Conservation (phyloP, 2,888 invertebrate genomes). For the Trichogramma evanescens region DNA sequence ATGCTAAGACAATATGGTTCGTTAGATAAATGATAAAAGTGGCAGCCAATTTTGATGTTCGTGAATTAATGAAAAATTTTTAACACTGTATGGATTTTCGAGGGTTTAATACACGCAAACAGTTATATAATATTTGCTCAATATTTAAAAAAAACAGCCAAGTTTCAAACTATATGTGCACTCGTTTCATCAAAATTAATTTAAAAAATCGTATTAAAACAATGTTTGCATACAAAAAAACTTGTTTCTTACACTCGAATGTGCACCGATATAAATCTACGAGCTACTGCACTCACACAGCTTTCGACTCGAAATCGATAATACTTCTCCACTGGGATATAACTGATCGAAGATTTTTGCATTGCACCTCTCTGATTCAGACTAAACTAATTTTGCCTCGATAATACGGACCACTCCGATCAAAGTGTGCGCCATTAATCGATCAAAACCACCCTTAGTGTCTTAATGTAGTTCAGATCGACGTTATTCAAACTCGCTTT, state of each 20-base stretch:
- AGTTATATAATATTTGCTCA: neutral
- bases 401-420: no score
- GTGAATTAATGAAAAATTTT: conserved; percentile 3
- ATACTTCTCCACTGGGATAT: no score
- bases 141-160: neutral
- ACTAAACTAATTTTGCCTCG: no score
- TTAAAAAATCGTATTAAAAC: neutral
- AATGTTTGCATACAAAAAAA: neutral
- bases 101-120: conserved; percentile 16
- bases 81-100: conserved; percentile 11
- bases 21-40: neutral
- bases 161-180: conserved; percentile 11
- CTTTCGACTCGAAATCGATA: no score
- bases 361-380: no score
- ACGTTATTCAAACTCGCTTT: no score
- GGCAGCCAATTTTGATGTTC: neutral
- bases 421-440: no score
- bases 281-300: no score
- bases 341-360: no score
- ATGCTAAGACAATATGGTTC: conserved; percentile 19
- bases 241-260: neutral
- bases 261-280: neutral
- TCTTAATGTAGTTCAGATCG: no score
- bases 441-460: no score
- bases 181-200: conserved; percentile 8